These are phyloP conservation scores for Cantharis flavilabris DNA, from an alignment of 2,888 invertebrate genomes.

Conservation along the genomic window DNA sequence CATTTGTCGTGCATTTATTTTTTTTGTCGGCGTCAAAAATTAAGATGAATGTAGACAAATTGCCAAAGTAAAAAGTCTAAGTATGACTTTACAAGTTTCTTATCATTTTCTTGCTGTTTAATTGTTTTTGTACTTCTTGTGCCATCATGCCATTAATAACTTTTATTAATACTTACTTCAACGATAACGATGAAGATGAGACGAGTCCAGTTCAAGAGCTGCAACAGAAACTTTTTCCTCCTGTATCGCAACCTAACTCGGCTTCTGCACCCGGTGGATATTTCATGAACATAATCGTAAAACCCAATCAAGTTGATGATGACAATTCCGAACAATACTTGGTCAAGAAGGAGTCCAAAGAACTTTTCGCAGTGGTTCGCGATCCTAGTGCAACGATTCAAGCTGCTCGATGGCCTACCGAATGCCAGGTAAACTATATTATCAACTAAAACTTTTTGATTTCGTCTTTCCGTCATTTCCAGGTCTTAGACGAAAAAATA, in stretches of 20 bases:
- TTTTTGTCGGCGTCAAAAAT: background rate
- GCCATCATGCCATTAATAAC: background rate
- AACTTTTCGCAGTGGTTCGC: slow-evolving; percentile 60
- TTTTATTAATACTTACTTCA: background rate
- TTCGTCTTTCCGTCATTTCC: slow-evolving; percentile 4
- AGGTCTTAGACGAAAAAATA: slow-evolving; percentile 84
- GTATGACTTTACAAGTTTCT: background rate
- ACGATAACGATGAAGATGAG: background rate
- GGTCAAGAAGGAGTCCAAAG: slow-evolving; percentile 72
- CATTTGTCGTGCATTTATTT: background rate
- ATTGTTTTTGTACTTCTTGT: background rate
- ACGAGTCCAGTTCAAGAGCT: slow-evolving; percentile 63
- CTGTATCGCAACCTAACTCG: slow-evolving; percentile 33
- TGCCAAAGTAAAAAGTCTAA: background rate
- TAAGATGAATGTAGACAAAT: background rate
- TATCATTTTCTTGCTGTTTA: background rate
- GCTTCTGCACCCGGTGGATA: slow-evolving; percentile 45
- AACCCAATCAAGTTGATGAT: slow-evolving; percentile 50
- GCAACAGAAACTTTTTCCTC: slow-evolving; percentile 70
- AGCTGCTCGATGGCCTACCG: slow-evolving; percentile 85
- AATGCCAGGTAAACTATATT: slow-evolving; percentile 74
- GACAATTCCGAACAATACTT: slow-evolving; percentile 57
- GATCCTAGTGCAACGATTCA: slow-evolving; percentile 64
- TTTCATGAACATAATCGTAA: slow-evolving; percentile 68
- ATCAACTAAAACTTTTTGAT: background rate